Evolutionary conservation across 2,797 vertebrate species (phyloP).

Genomic region (Lepus oiostolus): DNA sequence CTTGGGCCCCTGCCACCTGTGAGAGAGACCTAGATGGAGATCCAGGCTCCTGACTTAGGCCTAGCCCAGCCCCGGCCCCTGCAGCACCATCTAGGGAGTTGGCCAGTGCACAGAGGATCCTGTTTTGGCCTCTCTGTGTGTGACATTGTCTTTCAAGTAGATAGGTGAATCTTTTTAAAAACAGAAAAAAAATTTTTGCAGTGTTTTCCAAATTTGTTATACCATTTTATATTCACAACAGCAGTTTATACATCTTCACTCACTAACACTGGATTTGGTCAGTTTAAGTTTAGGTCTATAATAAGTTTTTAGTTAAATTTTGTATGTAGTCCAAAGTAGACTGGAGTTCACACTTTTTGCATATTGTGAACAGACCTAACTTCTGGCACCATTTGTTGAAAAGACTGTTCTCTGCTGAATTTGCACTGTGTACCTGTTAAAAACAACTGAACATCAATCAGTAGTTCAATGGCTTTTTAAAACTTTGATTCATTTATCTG

Average conservation of each 20-base stretch:
- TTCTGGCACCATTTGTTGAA: background rate
- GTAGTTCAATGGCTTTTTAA: background rate
- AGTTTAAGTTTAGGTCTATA: slow-evolving; percentile 12
- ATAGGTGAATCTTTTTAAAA: too few relatives aligned
- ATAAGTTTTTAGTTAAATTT: background rate
- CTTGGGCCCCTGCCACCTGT: too few relatives aligned
- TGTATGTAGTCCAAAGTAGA: background rate
- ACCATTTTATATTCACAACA: background rate
- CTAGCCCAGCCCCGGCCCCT: too few relatives aligned
- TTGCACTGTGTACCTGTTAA: background rate
- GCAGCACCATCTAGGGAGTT: too few relatives aligned
- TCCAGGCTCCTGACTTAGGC: too few relatives aligned
- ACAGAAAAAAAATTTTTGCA: background rate
- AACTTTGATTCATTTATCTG: background rate
- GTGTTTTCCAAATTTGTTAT: slow-evolving; percentile 42
- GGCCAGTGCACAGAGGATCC: too few relatives aligned
- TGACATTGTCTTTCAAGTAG: too few relatives aligned
- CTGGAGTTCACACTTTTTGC: background rate
- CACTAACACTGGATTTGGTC: background rate
- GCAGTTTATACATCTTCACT: background rate
- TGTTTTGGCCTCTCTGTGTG: too few relatives aligned
- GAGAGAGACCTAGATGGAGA: too few relatives aligned
- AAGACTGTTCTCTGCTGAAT: background rate
- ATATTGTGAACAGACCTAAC: background rate
- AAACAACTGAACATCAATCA: background rate